phyloP scores from a whole-genome alignment of 2,888 invertebrate species.

The Rhogogaster chlorosoma region DNA sequence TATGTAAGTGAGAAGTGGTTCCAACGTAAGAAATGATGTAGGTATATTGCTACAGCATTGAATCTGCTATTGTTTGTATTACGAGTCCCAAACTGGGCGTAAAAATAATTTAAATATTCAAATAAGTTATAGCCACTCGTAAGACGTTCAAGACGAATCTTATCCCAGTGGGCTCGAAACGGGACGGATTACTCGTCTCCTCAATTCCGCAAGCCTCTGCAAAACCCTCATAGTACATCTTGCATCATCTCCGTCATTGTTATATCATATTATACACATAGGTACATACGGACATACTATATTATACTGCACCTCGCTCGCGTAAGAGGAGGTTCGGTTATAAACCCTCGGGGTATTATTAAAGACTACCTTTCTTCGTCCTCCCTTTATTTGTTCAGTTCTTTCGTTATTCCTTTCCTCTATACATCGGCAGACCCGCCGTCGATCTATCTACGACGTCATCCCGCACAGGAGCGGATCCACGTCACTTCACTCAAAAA shows the following conservation, averaged over 20 bases:
- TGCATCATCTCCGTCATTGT: background rate
- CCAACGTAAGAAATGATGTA: background rate
- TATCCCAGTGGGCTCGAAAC: background rate
- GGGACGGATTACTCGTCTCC: constrained; percentile 32
- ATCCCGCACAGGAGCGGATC: too few relatives aligned
- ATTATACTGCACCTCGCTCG: background rate
- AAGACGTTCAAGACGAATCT: constrained; percentile 15
- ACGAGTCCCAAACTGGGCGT: constrained; percentile 2
- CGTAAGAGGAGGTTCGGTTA: background rate
- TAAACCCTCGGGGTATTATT: background rate
- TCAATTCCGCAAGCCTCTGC: background rate
- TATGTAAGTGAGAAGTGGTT: background rate
- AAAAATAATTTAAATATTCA: constrained; percentile 43
- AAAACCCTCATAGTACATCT: background rate
- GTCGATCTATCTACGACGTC: background rate
- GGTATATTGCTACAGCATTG: background rate
- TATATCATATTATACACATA: background rate
- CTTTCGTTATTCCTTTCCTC: background rate
- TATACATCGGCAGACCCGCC: background rate
- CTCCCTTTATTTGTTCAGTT: background rate
- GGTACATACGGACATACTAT: too few relatives aligned
- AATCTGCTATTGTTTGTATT: constrained; percentile 33
- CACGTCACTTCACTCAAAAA: too few relatives aligned
- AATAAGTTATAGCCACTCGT: constrained; percentile 14
- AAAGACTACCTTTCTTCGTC: background rate